Evolutionary conservation across 2,797 vertebrate species (phyloP), one percentile per base, ranked within the genome.

Genomic region (Lerista edwardsae): DNA sequence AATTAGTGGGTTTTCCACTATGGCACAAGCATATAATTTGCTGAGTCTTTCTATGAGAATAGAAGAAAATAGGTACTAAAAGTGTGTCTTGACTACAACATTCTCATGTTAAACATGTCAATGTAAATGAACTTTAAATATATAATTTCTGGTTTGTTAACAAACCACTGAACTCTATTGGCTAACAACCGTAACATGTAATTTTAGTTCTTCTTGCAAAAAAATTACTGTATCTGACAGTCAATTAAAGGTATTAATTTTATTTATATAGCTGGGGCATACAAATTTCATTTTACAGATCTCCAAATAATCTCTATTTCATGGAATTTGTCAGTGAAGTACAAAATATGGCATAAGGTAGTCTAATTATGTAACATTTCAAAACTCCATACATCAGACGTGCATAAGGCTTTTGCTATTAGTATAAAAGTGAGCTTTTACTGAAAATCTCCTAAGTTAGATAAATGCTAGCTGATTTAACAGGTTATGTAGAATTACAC

Each of bases 11-110:
- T 95, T 97, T 97, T 96, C 97, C 97, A 96, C 96, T 93, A 96
- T 95, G 95, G 96, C 94, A 94, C 96, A 97, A 97, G 97, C 97
- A 97, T 98, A 96, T 97, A 97, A 98, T 99, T 98, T 97, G 96
- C 97, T 93, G 94, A 95, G 95, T 95, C 95, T 95, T 96, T 96
- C 97, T 95, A 95, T 95, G 95, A 94, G 95, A 92, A 93, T 90
- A 94, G 94, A 96, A 94, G 93, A 94, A 96, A 97, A 95, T 95
- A 95, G 96, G 95, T 96, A 94, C 92, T 94, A 92, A 94, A 96
- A 95, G 91, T 95, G 92, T 93, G 94, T 92, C 93, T 86, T 94
- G 92, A 91, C 93, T 94, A 72, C 92, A 93, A 80, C 93, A 84
- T 94, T 95, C 94, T 94, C 93, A 92, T 94, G 94, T 94, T 95